Conservation (phyloP, 2,888 invertebrate genomes). For the Melanchra persicariae region DNA sequence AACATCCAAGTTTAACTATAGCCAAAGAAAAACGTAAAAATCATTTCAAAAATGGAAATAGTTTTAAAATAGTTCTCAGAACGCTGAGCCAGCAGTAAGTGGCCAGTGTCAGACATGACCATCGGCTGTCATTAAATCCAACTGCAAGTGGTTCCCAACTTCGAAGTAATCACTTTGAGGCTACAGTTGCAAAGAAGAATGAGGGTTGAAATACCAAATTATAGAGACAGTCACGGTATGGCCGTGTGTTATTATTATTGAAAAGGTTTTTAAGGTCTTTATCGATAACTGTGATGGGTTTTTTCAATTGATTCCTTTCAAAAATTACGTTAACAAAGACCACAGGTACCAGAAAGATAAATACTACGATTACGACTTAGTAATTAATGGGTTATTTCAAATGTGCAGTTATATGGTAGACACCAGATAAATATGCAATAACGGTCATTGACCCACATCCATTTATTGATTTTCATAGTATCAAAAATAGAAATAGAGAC, state of each 20-base stretch:
- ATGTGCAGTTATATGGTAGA: no score
- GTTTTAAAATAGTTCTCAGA: conserved; percentile 43
- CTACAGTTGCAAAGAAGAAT: conserved; percentile 11
- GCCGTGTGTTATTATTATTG: conserved; percentile 1
- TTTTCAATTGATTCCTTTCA: neutral
- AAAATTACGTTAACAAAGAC: no score
- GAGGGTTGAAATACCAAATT: conserved; percentile 12
- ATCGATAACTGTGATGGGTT: no score
- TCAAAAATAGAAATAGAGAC: no score
- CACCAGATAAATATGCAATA: no score
- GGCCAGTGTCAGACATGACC: conserved; percentile 14
- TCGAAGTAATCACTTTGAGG: conserved; percentile 25
- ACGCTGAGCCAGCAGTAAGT: conserved; percentile 11
- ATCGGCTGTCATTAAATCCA: conserved; percentile 43
- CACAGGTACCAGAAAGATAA: no score
- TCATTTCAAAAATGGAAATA: conserved; percentile 38
- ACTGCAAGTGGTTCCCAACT: conserved; percentile 7
- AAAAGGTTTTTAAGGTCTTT: neutral
- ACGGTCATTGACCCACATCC: no score
- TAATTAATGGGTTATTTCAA: no score
- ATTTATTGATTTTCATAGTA: no score
- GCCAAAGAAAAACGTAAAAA: conserved; percentile 26
- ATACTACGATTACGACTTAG: no score
- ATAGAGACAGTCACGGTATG: neutral
- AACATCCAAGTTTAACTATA: neutral